A percentile compares a stretch with the other conserved stretches of the same genome.
phyloP scores from a whole-genome alignment of 2,888 invertebrate species.

The Philaethria dido region DNA sequence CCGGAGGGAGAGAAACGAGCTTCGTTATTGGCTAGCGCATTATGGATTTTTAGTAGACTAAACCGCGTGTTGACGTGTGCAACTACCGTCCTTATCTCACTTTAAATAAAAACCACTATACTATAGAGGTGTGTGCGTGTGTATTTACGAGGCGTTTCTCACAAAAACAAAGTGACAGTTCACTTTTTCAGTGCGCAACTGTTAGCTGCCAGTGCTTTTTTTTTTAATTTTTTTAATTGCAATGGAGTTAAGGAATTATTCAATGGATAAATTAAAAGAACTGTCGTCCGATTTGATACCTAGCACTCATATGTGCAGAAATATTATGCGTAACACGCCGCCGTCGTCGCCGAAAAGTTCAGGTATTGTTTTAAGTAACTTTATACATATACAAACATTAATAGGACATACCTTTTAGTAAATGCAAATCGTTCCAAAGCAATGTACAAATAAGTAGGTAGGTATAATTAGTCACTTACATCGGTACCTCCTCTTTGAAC shows the following conservation, averaged over 20 bases:
- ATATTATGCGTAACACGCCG: conserved; percentile 56
- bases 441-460: no score
- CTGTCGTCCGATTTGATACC: conserved; percentile 56
- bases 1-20: conserved; percentile 66
- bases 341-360: conserved; percentile 71
- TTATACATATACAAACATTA: background rate
- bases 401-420: no score
- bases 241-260: conserved; percentile 58
- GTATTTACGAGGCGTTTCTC: conserved; percentile 22
- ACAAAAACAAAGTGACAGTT: conserved; percentile 61
- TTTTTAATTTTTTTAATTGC: conserved; percentile 44
- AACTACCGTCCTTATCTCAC: conserved; percentile 36
- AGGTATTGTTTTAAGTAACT: conserved; percentile 54
- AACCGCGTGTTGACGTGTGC: conserved; percentile 40
- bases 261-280: conserved; percentile 57
- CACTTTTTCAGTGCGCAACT: conserved; percentile 59
- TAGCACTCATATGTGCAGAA: conserved; percentile 52
- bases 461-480: no score
- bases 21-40: conserved; percentile 73
- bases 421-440: background rate
- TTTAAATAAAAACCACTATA: conserved; percentile 37
- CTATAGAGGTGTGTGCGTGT: conserved; percentile 32
- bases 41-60: conserved; percentile 75
- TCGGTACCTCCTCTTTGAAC: no score
- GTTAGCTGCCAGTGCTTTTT: conserved; percentile 43